A percentile compares a stretch with the other conserved stretches of the same genome.
Conservation (phyloP, 2,888 invertebrate genomes). For the Drosophila buzzatii region DNA sequence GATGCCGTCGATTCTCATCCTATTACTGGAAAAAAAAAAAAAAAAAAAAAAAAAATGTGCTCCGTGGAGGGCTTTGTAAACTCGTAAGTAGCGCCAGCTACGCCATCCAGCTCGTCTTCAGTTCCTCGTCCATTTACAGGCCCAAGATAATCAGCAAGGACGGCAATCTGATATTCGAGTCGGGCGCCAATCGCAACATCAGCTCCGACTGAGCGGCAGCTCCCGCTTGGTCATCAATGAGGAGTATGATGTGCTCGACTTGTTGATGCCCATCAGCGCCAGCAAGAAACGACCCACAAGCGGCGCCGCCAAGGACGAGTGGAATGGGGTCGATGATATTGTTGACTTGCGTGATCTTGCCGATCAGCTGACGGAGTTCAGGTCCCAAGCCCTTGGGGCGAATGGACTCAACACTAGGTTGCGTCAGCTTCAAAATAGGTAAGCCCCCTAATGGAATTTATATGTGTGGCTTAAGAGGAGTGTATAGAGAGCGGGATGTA, state of each 20-base stretch:
- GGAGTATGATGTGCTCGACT: constrained; percentile 87
- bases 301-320: constrained; percentile 52
- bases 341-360: constrained; percentile 81
- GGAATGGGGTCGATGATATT: constrained; percentile 79
- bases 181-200: constrained; percentile 92
- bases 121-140: constrained; percentile 41
- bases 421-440: constrained; percentile 71
- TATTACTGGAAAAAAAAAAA: too few relatives aligned
- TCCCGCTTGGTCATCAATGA: constrained; percentile 91
- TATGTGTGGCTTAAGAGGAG: background rate
- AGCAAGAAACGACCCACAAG: constrained; percentile 52
- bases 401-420: constrained; percentile 60
- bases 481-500: background rate
- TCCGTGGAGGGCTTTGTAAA: constrained; percentile 66
- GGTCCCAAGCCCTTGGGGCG: constrained; percentile 56
- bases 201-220: constrained; percentile 88
- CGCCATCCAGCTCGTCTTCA: background rate
- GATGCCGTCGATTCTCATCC: constrained; percentile 10
- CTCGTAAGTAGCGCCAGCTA: constrained; percentile 54
- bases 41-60: too few relatives aligned
- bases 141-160: constrained; percentile 86
- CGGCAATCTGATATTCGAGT: constrained; percentile 93
- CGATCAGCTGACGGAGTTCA: constrained; percentile 88
- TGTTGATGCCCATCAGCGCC: constrained; percentile 59
- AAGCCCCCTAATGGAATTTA: constrained; percentile 6